A percentile compares a stretch with the other conserved stretches of the same genome.
These are phyloP conservation scores for Ctenochaetus hawaiiensis DNA, from an alignment of 2,797 vertebrate genomes.

Conservation along the genomic window DNA sequence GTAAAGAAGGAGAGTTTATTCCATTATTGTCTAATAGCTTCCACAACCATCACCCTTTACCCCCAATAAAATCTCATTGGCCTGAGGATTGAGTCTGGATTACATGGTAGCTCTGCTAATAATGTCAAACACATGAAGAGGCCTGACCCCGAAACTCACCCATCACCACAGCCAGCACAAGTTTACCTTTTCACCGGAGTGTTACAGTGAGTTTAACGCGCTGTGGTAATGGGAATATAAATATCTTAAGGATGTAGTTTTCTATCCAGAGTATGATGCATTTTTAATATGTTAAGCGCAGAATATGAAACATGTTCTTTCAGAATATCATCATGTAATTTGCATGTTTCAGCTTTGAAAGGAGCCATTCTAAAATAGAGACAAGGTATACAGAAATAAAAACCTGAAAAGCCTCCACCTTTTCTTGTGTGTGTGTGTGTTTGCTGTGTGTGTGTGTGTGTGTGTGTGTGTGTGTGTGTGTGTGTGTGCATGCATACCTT, in stretches of 20 bases:
- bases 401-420: constrained; percentile 29
- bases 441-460: constrained; percentile 32
- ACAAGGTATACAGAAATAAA: constrained; percentile 41
- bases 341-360: constrained; percentile 19
- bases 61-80: constrained; percentile 83
- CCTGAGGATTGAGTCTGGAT: constrained; percentile 80
- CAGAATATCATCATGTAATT: constrained; percentile 17
- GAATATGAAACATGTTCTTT: constrained; percentile 35
- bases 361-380: constrained; percentile 10
- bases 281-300: constrained; percentile 15
- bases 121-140: constrained; percentile 84
- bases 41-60: constrained; percentile 83
- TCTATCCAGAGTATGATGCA: neutral
- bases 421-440: constrained; percentile 20
- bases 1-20: constrained; percentile 77
- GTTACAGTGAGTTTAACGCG: constrained; percentile 34
- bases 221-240: constrained; percentile 33
- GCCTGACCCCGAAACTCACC: constrained; percentile 73
- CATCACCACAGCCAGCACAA: constrained; percentile 46
- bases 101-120: constrained; percentile 83
- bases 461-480: constrained; percentile 36
- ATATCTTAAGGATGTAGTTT: constrained; percentile 10
- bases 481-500: constrained; percentile 61
- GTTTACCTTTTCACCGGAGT: constrained; percentile 56
- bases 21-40: constrained; percentile 86